Percentiles rank a stretch among this genome's conserved stretches.
These are phyloP conservation scores for Drosophila biarmipes DNA, from an alignment of 1,140 invertebrate species.

Conservation along the genomic window DNA sequence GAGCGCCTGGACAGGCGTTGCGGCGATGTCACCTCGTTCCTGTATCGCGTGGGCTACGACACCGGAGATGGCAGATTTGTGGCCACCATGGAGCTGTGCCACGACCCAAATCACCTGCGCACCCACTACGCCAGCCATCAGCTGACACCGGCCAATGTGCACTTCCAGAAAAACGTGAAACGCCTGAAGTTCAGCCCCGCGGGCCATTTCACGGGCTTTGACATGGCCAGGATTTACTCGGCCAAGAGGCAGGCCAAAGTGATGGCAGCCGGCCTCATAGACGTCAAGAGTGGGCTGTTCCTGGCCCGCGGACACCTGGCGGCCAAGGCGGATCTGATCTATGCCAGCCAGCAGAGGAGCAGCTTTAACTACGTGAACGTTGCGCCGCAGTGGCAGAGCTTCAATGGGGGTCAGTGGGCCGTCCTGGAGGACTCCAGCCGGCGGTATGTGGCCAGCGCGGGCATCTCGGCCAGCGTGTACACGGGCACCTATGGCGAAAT, in stretches of 20 bases:
- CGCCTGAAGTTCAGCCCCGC: slow-evolving; percentile 63
- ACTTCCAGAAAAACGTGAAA: slow-evolving; percentile 66
- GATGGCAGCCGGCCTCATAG: slow-evolving; percentile 35
- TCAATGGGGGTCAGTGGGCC: slow-evolving; percentile 88
- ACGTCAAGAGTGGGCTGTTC: slow-evolving; percentile 36
- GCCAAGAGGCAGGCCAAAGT: slow-evolving; percentile 39
- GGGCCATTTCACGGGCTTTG: slow-evolving; percentile 54
- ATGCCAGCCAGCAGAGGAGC: slow-evolving; percentile 87
- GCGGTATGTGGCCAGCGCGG: slow-evolving; percentile 70
- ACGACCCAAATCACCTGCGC: slow-evolving; percentile 49
- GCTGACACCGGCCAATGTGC: slow-evolving; percentile 56
- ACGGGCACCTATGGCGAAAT: slow-evolving; percentile 86
- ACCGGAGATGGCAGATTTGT: slow-evolving; percentile 60
- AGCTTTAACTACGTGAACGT: slow-evolving; percentile 88
- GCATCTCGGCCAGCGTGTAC: slow-evolving; percentile 85
- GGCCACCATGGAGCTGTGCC: slow-evolving; percentile 68
- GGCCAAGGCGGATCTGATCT: slow-evolving; percentile 88
- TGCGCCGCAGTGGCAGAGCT: slow-evolving; percentile 88
- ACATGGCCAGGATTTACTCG: slow-evolving; percentile 70
- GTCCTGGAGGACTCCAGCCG: slow-evolving; percentile 84
- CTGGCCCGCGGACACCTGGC: slow-evolving; percentile 87
- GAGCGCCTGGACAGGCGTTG: slow-evolving; percentile 47
- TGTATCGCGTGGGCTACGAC: slow-evolving; percentile 74
- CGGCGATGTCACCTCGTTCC: slow-evolving; percentile 10
- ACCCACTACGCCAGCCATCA: slow-evolving; percentile 61